Conservation (phyloP, 2,113 vertebrate genomes). For the Burhinus oedicnemus region DNA sequence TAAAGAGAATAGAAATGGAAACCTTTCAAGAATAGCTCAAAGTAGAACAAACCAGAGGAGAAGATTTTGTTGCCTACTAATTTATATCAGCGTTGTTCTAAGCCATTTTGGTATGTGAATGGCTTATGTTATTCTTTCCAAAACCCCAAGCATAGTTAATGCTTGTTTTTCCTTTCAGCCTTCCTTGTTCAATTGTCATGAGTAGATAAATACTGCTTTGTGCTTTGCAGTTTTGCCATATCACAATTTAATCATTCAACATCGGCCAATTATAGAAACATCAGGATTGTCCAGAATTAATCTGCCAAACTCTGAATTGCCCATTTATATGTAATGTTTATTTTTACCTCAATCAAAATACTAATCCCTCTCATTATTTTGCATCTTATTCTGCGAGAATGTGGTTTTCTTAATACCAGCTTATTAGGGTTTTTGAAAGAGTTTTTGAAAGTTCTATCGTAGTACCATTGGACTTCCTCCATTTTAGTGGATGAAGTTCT, state of each 20-base stretch:
- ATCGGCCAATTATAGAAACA: background rate
- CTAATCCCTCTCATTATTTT: background rate
- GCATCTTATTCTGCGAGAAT: background rate
- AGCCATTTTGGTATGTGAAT: background rate
- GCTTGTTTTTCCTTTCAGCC: background rate
- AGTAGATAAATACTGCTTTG: background rate
- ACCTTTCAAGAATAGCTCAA: background rate
- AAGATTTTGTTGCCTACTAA: background rate
- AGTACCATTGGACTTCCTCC: background rate
- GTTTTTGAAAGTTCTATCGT: background rate
- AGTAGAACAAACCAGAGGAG: background rate
- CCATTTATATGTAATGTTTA: background rate
- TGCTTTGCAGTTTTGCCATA: background rate
- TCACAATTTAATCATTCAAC: background rate
- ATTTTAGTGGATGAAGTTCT: background rate
- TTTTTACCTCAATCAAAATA: background rate
- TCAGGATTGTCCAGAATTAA: background rate
- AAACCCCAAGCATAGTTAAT: background rate
- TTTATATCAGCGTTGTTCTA: background rate
- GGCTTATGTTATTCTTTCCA: background rate
- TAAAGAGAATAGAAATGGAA: background rate
- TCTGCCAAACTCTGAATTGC: background rate
- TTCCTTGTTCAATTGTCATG: background rate
- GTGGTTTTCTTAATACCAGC: background rate
- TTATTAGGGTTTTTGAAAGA: background rate